Conservation (phyloP, 2,888 invertebrate genomes). For the Drosophila setosimentum region DNA sequence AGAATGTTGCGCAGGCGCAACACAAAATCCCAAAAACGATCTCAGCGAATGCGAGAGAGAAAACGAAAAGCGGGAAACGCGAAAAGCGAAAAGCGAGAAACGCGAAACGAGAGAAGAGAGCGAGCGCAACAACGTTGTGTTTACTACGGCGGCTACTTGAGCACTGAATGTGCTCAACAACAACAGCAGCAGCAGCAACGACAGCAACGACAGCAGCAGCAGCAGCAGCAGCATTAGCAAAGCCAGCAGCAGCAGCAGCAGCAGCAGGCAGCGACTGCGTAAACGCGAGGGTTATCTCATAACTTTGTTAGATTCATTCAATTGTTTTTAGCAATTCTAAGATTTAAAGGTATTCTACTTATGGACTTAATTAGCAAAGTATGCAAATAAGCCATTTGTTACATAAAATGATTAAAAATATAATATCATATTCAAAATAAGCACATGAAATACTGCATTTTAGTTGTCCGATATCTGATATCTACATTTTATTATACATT, state of each 20-base stretch:
- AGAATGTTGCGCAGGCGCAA: constrained; percentile 54
- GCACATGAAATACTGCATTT: not conserved
- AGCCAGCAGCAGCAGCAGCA: not conserved
- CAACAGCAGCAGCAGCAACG: constrained; percentile 2
- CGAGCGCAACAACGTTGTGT: constrained; percentile 37
- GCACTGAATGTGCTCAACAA: constrained; percentile 39
- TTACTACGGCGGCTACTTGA: constrained; percentile 42
- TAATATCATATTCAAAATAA: not conserved
- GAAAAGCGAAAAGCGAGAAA: not conserved
- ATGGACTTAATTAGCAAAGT: no score
- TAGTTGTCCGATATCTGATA: no score
- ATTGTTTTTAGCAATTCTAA: not conserved
- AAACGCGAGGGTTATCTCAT: constrained; percentile 15
- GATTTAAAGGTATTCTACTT: not conserved
- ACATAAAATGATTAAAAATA: not conserved
- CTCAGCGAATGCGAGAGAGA: constrained; percentile 11
- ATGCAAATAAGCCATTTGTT: no score
- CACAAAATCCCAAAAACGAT: constrained; percentile 25
- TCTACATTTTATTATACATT: not conserved
- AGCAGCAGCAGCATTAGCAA: constrained; percentile 9
- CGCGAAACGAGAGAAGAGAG: not conserved
- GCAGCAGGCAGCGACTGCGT: constrained; percentile 12
- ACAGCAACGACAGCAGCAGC: not conserved
- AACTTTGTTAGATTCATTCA: not conserved
- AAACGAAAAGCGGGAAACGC: not conserved